phyloP scores from a whole-genome alignment of 2,113 vertebrate species.

The Crocuta crocuta region DNA sequence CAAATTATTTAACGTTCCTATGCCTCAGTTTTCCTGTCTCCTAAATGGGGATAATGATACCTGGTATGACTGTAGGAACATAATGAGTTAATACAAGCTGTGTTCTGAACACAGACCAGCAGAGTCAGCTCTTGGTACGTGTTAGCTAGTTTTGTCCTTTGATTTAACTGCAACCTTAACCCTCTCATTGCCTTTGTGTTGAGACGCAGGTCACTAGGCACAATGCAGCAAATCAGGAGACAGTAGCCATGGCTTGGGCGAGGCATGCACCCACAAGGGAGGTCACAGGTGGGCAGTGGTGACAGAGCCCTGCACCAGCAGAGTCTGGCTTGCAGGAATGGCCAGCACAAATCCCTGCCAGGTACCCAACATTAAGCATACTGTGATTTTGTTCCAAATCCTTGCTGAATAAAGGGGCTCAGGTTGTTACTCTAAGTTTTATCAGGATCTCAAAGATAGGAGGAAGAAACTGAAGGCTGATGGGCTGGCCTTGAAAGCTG shows the following conservation, averaged over 20 bases:
- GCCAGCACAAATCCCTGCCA: too few relatives aligned
- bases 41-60: not conserved
- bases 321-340: not conserved
- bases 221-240: not conserved
- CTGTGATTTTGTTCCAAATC: not conserved
- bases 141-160: not conserved
- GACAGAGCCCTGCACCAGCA: too few relatives aligned
- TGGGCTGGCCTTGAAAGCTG: not conserved
- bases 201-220: not conserved
- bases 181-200: accelerated
- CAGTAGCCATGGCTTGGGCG: accelerated
- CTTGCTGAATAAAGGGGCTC: not conserved
- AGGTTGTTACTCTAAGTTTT: not conserved
- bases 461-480: not conserved
- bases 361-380: accelerated
- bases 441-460: not conserved
- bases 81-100: not conserved
- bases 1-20: not conserved
- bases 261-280: not conserved
- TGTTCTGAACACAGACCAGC: not conserved
- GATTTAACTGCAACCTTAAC: not conserved
- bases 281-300: accelerated
- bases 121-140: not conserved
- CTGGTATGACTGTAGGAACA: not conserved
- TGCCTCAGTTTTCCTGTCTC: not conserved